These are phyloP conservation scores for Telenomus remus DNA, from an alignment of 1,140 invertebrate genomes.

Conservation along the genomic window DNA sequence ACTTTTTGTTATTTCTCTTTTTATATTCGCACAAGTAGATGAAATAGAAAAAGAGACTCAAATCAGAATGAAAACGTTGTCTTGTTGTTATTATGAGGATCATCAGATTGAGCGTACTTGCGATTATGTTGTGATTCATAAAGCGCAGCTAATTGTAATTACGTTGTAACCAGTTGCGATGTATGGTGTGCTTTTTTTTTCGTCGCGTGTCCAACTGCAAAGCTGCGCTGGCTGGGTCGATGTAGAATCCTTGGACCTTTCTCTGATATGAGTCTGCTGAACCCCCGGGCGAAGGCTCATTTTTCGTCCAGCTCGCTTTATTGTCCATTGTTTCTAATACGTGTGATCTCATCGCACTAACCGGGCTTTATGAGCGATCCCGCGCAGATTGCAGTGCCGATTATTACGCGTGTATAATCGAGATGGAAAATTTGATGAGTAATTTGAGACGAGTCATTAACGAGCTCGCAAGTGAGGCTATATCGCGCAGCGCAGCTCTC, in stretches of 20 bases:
- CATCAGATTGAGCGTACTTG: conserved; percentile 49
- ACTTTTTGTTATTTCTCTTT: too few relatives aligned
- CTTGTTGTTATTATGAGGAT: conserved; percentile 42
- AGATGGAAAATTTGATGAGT: conserved; percentile 55
- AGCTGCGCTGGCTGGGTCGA: too few relatives aligned
- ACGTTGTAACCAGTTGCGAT: conserved; percentile 31
- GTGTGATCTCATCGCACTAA: conserved; percentile 32
- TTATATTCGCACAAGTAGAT: too few relatives aligned
- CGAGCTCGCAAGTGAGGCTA: conserved; percentile 14
- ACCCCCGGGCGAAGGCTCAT: conserved; percentile 3
- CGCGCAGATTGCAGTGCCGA: conserved; percentile 41
- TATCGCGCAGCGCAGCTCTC: conserved; percentile 16
- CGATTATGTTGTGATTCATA: too few relatives aligned
- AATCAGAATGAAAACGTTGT: too few relatives aligned
- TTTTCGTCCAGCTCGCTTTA: conserved; percentile 7
- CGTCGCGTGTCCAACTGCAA: conserved; percentile 8
- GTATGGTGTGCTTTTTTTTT: background rate
- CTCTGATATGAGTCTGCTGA: background rate
- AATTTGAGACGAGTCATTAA: conserved; percentile 54
- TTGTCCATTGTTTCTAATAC: conserved; percentile 38
- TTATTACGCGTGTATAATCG: conserved; percentile 51
- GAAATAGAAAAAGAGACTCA: too few relatives aligned
- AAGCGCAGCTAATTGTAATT: conserved; percentile 41
- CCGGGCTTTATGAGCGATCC: conserved; percentile 43
- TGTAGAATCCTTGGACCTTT: background rate